phyloP scores from a whole-genome alignment of 2,888 invertebrate species.

The Pseudococcus viburni region DNA sequence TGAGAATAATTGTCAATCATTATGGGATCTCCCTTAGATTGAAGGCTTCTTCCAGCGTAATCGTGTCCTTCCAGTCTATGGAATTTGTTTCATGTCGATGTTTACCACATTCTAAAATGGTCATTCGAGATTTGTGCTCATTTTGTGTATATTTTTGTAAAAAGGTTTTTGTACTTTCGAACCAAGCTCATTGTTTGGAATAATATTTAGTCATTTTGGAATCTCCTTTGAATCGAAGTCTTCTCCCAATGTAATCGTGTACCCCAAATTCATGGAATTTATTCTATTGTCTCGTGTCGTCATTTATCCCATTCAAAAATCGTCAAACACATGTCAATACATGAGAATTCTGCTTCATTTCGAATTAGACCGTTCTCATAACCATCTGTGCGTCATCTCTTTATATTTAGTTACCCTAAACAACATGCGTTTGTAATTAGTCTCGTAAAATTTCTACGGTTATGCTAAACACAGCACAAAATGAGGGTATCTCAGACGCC shows the following conservation, averaged over 20 bases:
- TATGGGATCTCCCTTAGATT: neutral
- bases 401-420: neutral
- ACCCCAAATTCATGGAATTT: neutral
- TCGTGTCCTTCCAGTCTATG: neutral
- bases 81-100: neutral
- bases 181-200: too few relatives aligned
- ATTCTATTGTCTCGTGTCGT: neutral
- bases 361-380: neutral
- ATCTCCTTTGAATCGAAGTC: neutral
- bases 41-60: neutral
- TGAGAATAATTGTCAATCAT: neutral
- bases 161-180: too few relatives aligned
- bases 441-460: neutral
- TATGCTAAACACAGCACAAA: neutral
- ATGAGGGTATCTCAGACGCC: neutral
- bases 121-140: neutral
- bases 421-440: neutral
- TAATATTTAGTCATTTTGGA: neutral
- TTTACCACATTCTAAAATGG: neutral
- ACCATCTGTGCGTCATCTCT: neutral
- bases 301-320: neutral
- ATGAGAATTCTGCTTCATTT: too few relatives aligned
- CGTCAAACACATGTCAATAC: neutral
- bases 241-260: neutral
- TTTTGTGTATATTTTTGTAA: too few relatives aligned